Conservation (phyloP, 2,797 vertebrate genomes). For the Chromobotia macracanthus region DNA sequence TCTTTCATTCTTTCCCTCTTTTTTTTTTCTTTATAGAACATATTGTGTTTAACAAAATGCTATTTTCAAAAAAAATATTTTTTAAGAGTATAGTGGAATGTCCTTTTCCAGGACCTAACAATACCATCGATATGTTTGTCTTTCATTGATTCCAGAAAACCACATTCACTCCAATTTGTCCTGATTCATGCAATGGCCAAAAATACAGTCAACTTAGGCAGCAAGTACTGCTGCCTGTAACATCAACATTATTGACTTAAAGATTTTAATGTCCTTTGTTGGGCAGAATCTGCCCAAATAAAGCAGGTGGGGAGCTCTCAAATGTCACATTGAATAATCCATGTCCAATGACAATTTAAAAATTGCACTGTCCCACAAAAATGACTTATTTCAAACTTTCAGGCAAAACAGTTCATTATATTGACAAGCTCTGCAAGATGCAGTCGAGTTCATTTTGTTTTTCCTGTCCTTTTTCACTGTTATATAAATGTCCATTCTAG, state of each 20-base stretch:
- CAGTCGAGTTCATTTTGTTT: background rate
- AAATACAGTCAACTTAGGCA: too few relatives aligned
- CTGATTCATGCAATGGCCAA: background rate
- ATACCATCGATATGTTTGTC: background rate
- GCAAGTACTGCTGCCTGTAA: background rate
- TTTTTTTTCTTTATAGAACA: too few relatives aligned
- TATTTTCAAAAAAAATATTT: too few relatives aligned
- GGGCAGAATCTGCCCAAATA: slow-evolving; percentile 11
- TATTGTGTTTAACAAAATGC: too few relatives aligned
- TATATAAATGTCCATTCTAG: slow-evolving; percentile 16
- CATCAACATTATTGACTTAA: slow-evolving; percentile 20
- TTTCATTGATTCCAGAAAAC: background rate
- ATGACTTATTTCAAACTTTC: background rate
- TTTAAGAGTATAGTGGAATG: too few relatives aligned
- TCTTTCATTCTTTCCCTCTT: background rate
- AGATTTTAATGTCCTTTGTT: slow-evolving; percentile 11
- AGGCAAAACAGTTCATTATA: background rate
- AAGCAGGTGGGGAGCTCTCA: slow-evolving; percentile 25
- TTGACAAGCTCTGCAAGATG: slow-evolving; percentile 5
- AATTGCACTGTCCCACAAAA: background rate
- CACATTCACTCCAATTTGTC: slow-evolving; percentile 3
- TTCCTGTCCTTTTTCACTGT: background rate
- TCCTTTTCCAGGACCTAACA: too few relatives aligned
- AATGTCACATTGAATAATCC: slow-evolving; percentile 28
- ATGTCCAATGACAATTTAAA: slow-evolving; percentile 4